Conservation (phyloP, 2,888 invertebrate genomes). For the Timandra comae region DNA sequence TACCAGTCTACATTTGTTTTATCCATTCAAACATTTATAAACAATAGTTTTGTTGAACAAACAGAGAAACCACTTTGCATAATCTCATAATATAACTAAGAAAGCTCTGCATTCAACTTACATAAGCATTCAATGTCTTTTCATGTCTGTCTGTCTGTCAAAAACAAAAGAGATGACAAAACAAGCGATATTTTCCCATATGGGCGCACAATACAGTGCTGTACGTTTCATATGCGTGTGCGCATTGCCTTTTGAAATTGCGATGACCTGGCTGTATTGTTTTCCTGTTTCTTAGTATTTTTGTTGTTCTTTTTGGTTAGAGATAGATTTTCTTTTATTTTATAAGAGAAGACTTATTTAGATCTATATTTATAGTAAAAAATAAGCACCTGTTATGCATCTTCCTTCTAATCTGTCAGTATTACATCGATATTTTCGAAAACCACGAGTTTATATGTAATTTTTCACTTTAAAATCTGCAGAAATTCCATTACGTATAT, state of each 20-base stretch:
- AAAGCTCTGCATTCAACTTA: constrained; percentile 41
- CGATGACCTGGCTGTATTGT: constrained; percentile 45
- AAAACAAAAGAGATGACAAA: constrained; percentile 67
- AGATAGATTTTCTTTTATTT: no score
- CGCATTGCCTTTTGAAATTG: constrained; percentile 44
- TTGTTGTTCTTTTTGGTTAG: constrained; percentile 9
- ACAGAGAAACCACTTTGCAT: constrained; percentile 22
- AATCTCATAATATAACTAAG: constrained; percentile 29
- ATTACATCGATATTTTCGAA: neutral
- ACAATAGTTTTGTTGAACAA: no score
- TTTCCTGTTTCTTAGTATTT: constrained; percentile 37
- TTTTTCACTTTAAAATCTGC: no score
- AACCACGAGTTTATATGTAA: no score
- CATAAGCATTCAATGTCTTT: constrained; percentile 71
- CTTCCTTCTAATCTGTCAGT: neutral
- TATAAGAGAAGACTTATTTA: neutral
- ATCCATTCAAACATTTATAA: no score
- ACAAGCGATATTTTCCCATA: constrained; percentile 72
- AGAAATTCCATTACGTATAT: no score
- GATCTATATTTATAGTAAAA: neutral
- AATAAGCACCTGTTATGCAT: neutral
- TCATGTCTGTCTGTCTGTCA: constrained; percentile 71
- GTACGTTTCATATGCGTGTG: constrained; percentile 24
- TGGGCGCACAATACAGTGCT: constrained; percentile 65
- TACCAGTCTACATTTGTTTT: no score